These are phyloP conservation scores for Saccostrea glomerata DNA, from an alignment of 1,140 invertebrate species.

Conservation along the genomic window DNA sequence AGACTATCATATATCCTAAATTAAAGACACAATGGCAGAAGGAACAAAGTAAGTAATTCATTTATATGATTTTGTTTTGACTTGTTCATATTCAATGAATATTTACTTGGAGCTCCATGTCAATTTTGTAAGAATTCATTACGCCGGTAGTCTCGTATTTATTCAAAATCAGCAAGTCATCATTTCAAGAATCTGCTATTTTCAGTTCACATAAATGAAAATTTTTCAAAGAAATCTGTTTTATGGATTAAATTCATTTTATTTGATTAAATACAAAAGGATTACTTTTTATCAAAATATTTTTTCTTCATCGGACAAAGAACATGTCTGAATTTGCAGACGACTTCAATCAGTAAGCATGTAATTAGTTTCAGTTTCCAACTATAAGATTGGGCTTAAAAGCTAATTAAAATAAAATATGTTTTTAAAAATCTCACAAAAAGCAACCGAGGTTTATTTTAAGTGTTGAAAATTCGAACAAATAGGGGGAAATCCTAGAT, in stretches of 20 bases:
- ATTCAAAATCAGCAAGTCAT: constrained; percentile 43
- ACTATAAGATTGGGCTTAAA: too few relatives aligned
- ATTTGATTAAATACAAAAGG: neutral
- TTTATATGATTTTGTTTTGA: neutral
- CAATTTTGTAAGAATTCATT: neutral
- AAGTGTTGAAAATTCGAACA: neutral
- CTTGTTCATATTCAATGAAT: neutral
- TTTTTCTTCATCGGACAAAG: constrained; percentile 1
- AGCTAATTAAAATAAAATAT: too few relatives aligned
- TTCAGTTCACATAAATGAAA: neutral
- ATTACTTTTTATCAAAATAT: neutral
- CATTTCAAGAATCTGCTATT: neutral
- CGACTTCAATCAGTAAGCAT: neutral
- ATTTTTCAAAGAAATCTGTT: neutral
- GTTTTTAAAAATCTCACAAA: neutral
- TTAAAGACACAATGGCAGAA: constrained; percentile 62
- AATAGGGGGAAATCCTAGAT: neutral
- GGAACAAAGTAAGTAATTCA: constrained; percentile 61
- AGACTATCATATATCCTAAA: constrained; percentile 20
- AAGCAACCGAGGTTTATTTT: neutral
- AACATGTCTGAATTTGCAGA: constrained; percentile 29
- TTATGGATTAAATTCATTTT: neutral
- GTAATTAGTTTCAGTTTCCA: neutral
- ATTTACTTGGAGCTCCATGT: neutral
- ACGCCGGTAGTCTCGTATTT: neutral